Conservation (phyloP, 2,888 invertebrate species). For the Drosophila colorata region DNA sequence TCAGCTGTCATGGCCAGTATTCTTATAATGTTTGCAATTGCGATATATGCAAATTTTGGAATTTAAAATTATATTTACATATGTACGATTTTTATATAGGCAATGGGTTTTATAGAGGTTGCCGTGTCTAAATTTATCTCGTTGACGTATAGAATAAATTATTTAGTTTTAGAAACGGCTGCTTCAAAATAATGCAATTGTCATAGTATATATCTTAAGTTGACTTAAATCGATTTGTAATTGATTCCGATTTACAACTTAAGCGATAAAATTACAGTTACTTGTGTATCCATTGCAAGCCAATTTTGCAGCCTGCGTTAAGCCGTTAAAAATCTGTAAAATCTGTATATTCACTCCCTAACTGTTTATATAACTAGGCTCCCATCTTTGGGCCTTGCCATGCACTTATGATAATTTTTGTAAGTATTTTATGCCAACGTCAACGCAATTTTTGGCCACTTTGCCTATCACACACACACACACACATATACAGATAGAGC, state of each 20-base stretch:
- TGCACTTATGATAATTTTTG: conserved; percentile 68
- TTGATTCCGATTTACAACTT: too few relatives aligned
- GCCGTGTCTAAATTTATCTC: too few relatives aligned
- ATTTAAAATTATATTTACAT: neutral
- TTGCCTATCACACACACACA: conserved; percentile 55
- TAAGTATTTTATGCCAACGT: conserved; percentile 65
- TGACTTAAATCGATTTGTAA: too few relatives aligned
- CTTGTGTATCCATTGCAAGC: too few relatives aligned
- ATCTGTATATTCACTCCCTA: neutral
- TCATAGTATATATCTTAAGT: too few relatives aligned
- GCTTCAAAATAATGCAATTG: too few relatives aligned
- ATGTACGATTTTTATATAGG: too few relatives aligned
- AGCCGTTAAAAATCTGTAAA: neutral
- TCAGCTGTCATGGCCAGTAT: conserved; percentile 28
- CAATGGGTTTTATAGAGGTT: neutral
- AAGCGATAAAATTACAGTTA: too few relatives aligned
- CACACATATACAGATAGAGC: conserved; percentile 2
- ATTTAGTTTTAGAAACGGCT: too few relatives aligned
- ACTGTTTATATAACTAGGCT: conserved; percentile 2
- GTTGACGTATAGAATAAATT: too few relatives aligned
- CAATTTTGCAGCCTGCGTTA: too few relatives aligned
- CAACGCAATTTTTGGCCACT: conserved; percentile 61
- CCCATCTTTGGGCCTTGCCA: conserved; percentile 20
- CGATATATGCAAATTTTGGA: conserved; percentile 3
- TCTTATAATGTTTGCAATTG: neutral